Evolutionary conservation across 2,888 invertebrate species (phyloP), one percentile per base, ranked within the genome.

Genomic region (Gastracanthus pulcherrimus): DNA sequence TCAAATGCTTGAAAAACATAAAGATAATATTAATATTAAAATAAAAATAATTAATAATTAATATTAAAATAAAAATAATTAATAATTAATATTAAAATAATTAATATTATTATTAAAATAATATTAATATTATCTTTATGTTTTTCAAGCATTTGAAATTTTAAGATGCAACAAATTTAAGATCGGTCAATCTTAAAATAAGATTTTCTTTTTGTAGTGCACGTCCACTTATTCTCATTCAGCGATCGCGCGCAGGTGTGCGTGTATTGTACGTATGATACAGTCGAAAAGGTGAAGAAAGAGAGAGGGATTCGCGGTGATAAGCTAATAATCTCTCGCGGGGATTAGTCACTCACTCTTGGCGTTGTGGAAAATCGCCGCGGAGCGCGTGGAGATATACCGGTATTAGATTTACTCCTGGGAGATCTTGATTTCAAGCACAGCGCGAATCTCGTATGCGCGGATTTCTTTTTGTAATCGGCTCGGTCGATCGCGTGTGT

Each of bases 381-480:
- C 60, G 6, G 45, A 16, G 38, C 13, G n/a, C n/a, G 13, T 13
- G 13, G 45, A 45, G 41, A 41, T n/a, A n/a, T n/a, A n/a, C n/a
- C 9, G 16, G n/a, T 60, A 62, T 62, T 34, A 31, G 60, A n/a
- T n/a, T n/a, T n/a, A n/a, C n/a, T n/a, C 16, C 60, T 62, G 34
- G 60, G 60, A 62, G 60, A 62, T 62, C 60, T 62, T 62, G 60
- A 62, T 62, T 62, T 62, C 60, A 34, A n/a, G n/a, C 19, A 51
- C 19, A 51, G 16, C 16, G 51, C 19, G 19, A 7, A 51, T 51
- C 51, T 51, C 62, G 62, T n/a, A 34, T n/a, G 62, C 4, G 62
- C n/a, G 19, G 51, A 51, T 51, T 51, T 19, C 19, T 51, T 51
- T 7, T 23, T n/a, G n/a, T n/a, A n/a, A n/a, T n/a, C n/a, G n/a